A percentile compares a stretch with the other conserved stretches of the same genome.
Evolutionary conservation across 2,888 invertebrate species (phyloP).

Genomic region (Toxonevra muliebris): DNA sequence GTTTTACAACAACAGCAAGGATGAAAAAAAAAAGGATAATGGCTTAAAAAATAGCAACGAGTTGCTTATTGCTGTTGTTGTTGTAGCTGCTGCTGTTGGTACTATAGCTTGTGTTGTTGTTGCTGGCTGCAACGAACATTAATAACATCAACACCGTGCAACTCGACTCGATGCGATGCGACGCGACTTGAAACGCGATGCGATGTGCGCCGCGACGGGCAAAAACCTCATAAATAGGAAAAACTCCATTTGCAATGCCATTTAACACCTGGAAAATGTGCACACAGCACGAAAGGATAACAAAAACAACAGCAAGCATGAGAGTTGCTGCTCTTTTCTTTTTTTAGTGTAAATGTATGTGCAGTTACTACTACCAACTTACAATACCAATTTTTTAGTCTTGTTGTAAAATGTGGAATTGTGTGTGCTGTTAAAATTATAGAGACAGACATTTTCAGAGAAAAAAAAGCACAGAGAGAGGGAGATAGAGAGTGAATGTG

Average conservation of each 20-base stretch:
- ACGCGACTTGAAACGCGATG: no score
- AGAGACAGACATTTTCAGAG: not conserved
- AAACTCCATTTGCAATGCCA: slow-evolving; percentile 35
- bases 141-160: slow-evolving; percentile 26
- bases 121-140: slow-evolving; percentile 3
- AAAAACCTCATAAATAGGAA: slow-evolving; percentile 43
- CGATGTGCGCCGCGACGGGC: slow-evolving; percentile 40
- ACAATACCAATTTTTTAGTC: not conserved
- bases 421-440: not conserved
- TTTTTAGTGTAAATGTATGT: not conserved
- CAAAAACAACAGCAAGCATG: slow-evolving; percentile 7
- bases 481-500: not conserved
- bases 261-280: slow-evolving; percentile 40
- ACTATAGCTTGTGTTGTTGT: not conserved
- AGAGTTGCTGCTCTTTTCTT: not conserved
- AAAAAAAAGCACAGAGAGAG: no score
- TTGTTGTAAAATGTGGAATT: not conserved
- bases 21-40: slow-evolving; percentile 21
- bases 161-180: not conserved
- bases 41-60: slow-evolving; percentile 24
- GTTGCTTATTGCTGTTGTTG: slow-evolving; percentile 4
- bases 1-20: not conserved
- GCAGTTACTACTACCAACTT: not conserved
- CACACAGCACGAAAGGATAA: slow-evolving; percentile 28
- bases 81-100: slow-evolving; percentile 26